Evolutionary conservation across 2,888 invertebrate genomes (phyloP).

Genomic region (Pristionchus arcanus): DNA sequence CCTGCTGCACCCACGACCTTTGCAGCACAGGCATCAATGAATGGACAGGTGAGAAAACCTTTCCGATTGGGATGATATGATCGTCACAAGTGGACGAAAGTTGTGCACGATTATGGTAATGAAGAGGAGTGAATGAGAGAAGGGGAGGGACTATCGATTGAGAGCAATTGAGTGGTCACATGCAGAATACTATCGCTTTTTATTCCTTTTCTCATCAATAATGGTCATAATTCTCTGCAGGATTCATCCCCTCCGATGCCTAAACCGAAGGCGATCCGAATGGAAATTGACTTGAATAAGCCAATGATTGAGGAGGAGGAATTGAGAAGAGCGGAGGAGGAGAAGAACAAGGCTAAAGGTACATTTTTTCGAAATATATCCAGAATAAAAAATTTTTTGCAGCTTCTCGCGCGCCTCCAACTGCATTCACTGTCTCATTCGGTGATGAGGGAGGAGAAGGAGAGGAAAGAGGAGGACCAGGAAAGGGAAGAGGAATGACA

Average conservation of each 20-base stretch:
- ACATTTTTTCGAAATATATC: neutral
- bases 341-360: slow-evolving; percentile 53
- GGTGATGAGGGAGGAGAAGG: slow-evolving; percentile 47
- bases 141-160: slow-evolving; percentile 26
- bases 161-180: neutral
- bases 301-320: slow-evolving; percentile 56
- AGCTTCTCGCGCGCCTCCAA: slow-evolving; percentile 53
- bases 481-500: slow-evolving; percentile 50
- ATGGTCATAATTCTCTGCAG: neutral
- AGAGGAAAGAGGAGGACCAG: slow-evolving; percentile 30
- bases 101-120: slow-evolving; percentile 44
- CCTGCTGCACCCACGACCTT: neutral
- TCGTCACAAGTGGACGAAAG: slow-evolving; percentile 19
- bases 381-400: neutral
- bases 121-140: neutral
- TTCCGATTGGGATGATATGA: neutral
- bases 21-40: slow-evolving; percentile 6
- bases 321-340: slow-evolving; percentile 48
- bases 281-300: slow-evolving; percentile 54
- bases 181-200: neutral
- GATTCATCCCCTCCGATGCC: slow-evolving; percentile 39
- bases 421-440: slow-evolving; percentile 54
- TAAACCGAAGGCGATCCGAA: slow-evolving; percentile 55
- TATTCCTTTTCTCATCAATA: neutral
- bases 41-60: slow-evolving; percentile 24